Conservation (phyloP, 2,797 vertebrate species). For the Paramormyrops hopkinsi region DNA sequence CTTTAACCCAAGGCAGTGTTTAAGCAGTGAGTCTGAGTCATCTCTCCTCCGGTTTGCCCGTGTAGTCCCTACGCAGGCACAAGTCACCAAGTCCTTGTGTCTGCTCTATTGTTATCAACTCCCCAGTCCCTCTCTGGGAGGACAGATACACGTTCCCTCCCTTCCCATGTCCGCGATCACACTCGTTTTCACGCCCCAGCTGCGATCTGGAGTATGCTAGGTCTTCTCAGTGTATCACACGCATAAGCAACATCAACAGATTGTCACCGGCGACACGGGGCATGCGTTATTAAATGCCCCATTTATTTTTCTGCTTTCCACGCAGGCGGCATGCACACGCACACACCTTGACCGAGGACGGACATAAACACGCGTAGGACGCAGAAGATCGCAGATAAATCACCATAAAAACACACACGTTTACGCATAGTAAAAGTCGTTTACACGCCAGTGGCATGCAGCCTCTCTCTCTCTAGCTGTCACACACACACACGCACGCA, state of each 20-base stretch:
- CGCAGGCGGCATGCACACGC: background rate
- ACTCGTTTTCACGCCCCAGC: background rate
- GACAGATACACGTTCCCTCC: background rate
- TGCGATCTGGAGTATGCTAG: background rate
- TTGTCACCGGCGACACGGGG: background rate
- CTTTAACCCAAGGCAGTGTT: background rate
- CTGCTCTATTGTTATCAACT: background rate
- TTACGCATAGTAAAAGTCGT: background rate
- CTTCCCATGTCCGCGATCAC: background rate
- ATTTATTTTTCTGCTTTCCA: background rate
- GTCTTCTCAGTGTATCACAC: background rate
- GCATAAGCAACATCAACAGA: background rate
- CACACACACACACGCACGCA: background rate
- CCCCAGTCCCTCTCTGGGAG: background rate
- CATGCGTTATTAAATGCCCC: background rate
- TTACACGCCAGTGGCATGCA: background rate
- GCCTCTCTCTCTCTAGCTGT: background rate
- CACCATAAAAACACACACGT: background rate
- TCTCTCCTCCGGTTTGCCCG: background rate
- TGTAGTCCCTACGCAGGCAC: background rate
- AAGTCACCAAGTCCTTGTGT: constrained; percentile 4
- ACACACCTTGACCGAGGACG: background rate
- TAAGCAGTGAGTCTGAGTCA: background rate
- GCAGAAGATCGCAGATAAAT: background rate
- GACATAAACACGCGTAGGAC: background rate